These are phyloP conservation scores for Heptranchias perlo DNA, from an alignment of 2,113 vertebrate species.

Conservation along the genomic window DNA sequence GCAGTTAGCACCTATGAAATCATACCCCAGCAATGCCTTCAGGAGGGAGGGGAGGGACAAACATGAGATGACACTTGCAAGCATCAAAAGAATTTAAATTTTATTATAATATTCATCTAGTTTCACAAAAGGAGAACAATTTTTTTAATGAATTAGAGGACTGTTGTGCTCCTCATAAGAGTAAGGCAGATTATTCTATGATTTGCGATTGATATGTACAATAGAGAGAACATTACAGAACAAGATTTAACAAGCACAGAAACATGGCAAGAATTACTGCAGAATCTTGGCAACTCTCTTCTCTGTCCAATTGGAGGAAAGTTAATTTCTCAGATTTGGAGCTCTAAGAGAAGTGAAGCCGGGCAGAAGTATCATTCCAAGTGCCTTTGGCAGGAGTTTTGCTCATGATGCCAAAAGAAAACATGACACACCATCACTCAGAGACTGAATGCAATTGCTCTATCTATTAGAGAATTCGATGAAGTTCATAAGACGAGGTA, in stretches of 20 bases:
- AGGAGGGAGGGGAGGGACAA: neutral
- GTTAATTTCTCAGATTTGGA: neutral
- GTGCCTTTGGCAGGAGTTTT: neutral
- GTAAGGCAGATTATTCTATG: neutral
- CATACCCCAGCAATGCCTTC: neutral
- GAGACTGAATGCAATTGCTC: neutral
- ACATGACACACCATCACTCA: neutral
- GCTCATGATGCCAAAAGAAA: neutral
- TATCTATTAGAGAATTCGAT: neutral
- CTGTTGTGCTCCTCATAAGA: neutral
- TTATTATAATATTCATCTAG: neutral
- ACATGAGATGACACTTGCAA: neutral
- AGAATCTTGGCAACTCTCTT: neutral
- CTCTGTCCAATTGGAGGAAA: neutral
- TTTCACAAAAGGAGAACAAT: neutral
- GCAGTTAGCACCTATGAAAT: neutral
- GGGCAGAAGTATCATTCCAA: neutral
- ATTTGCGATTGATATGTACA: neutral
- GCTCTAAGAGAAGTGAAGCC: neutral
- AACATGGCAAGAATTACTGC: neutral
- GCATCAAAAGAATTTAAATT: too few species aligned
- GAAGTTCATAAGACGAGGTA: neutral
- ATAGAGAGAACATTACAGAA: neutral
- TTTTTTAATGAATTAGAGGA: neutral
- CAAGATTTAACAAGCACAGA: neutral